A percentile compares a stretch with the other conserved stretches of the same genome.
These are phyloP conservation scores for Synanthedon formicaeformis DNA, from an alignment of 2,888 invertebrate species.

Conservation along the genomic window DNA sequence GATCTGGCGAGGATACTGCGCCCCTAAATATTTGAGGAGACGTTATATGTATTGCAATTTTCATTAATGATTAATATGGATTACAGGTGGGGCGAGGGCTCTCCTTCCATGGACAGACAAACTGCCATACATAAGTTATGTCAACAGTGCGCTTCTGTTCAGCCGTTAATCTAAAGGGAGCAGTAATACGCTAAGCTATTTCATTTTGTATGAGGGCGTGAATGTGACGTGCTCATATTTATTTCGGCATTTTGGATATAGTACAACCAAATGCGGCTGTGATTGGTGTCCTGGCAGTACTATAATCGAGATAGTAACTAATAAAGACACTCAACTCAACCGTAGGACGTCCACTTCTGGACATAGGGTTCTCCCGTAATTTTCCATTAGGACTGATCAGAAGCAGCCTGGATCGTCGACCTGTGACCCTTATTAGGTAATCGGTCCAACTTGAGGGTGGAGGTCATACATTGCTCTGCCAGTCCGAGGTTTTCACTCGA, in stretches of 20 bases:
- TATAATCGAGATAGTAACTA: too few relatives aligned
- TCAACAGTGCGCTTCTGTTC: constrained; percentile 31
- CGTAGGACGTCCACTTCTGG: too few relatives aligned
- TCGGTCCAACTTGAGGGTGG: too few relatives aligned
- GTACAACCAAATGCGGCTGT: too few relatives aligned
- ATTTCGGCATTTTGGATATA: constrained; percentile 18
- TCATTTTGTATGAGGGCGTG: constrained; percentile 36
- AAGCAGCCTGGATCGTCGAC: too few relatives aligned
- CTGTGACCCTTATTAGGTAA: too few relatives aligned
- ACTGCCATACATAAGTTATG: constrained; percentile 45
- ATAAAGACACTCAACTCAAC: too few relatives aligned
- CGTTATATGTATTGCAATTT: constrained; percentile 69
- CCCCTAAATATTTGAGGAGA: constrained; percentile 57
- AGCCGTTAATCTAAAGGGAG: constrained; percentile 45
- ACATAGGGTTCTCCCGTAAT: too few relatives aligned
- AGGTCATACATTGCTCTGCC: too few relatives aligned
- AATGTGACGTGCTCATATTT: constrained; percentile 30
- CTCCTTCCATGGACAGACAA: constrained; percentile 28
- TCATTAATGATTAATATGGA: constrained; percentile 61
- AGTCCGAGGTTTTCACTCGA: too few relatives aligned
- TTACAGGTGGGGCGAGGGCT: constrained; percentile 34
- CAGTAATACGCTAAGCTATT: constrained; percentile 36
- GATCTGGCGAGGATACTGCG: constrained; percentile 48
- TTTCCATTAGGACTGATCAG: too few relatives aligned
- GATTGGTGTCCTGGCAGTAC: too few relatives aligned